Base-by-base conservation (phyloP, 1,140 invertebrate genomes). In the Daktulosphaira vitifoliae region DNA sequence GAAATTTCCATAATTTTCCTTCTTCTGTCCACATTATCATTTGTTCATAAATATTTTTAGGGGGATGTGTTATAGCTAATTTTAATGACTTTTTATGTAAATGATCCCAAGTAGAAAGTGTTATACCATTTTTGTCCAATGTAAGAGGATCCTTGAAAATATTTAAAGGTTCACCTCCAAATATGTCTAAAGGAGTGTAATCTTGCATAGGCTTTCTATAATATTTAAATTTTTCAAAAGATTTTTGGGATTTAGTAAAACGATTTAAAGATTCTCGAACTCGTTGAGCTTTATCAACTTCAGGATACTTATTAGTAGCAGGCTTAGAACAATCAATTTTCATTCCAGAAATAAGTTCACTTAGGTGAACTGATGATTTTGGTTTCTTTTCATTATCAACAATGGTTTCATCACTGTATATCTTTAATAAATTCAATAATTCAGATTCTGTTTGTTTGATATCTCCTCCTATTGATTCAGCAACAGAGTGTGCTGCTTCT, bases 1-100 rank as follows among this genome's bases (percentile, higher is more conserved):
- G 96, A 75, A 97, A 99, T 56, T 88, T 84, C 96, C 96, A 99
- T 8, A 98, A 70, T 78, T 94, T 96, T 48, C 91, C 92, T 75
- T 94, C 83, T 52, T 96, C 84, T 0, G 96, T 98, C 92, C 92
- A 96, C 51, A 84, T 71, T 64, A 93, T 90, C 83, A 96, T 87
- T 78, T 98, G 90, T 76, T 92, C 85, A 74, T 93, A 96, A 71
- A 86, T 85, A 79, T 98, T 98, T 6, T 77, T 74, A 1, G 94
- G 92, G 7, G 86, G 83, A 74, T 86, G 83, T 4, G 81, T 78
- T 0, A 82, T 76, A 1, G 80, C 71, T 16, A 87, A 53, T 68
- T 82, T 77, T 2, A 92, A 68, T 71, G 91, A 84, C 25, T 79
- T 79, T 69, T 85, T 62, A 51, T 83, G 72, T 9, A 90, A 73